Percentiles rank a stretch among this genome's conserved stretches.
phyloP scores from a whole-genome alignment of 2,888 invertebrate species.

The Blomia tropicalis region DNA sequence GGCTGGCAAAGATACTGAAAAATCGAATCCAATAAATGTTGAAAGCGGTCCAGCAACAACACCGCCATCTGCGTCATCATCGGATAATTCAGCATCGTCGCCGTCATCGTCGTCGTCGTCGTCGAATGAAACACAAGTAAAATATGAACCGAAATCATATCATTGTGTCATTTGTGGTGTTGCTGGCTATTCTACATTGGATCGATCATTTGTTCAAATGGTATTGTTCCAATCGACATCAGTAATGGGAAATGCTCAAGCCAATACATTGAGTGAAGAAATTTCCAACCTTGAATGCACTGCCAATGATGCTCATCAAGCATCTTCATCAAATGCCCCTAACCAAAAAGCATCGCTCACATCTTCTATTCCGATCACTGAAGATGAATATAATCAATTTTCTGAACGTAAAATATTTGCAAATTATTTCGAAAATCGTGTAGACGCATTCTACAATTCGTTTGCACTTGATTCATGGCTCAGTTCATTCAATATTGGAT shows the following conservation, averaged over 20 bases:
- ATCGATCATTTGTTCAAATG: slow-evolving; percentile 70
- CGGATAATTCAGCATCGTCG: not conserved
- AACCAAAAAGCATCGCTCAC: not conserved
- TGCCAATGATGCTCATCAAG: not conserved
- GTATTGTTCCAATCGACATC: slow-evolving; percentile 71
- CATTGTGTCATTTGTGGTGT: slow-evolving; percentile 92
- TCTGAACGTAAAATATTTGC: slow-evolving; percentile 24
- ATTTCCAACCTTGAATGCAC: not conserved
- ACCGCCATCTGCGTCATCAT: not conserved
- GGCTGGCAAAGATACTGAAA: not conserved
- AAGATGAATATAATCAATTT: slow-evolving; percentile 7
- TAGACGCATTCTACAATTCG: slow-evolving; percentile 56
- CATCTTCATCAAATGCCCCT: not conserved
- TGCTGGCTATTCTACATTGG: slow-evolving; percentile 63
- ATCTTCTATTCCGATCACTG: slow-evolving; percentile 1
- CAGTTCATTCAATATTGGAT: slow-evolving; percentile 59
- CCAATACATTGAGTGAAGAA: not conserved
- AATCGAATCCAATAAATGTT: not conserved
- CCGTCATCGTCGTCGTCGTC: not conserved
- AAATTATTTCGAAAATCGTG: slow-evolving; percentile 53
- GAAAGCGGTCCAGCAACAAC: not conserved
- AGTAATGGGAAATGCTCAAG: slow-evolving; percentile 34
- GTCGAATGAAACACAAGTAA: not conserved
- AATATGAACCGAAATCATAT: slow-evolving; percentile 47
- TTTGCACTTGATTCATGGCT: slow-evolving; percentile 66